Conservation (phyloP, 1,140 invertebrate species). For the Zophobas atratus region DNA sequence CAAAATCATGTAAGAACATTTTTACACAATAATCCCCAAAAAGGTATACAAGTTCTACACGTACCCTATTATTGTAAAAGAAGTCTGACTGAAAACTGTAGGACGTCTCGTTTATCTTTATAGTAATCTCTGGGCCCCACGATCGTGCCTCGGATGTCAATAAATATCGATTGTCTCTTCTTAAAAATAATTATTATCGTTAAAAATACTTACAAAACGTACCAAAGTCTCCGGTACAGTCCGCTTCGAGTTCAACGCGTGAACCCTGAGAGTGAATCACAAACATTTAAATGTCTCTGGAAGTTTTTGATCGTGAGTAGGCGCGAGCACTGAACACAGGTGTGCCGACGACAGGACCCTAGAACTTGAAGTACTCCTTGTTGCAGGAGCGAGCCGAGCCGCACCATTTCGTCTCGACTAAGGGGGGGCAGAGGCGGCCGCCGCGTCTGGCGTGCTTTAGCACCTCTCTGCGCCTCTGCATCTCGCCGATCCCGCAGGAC, state of each 20-base stretch:
- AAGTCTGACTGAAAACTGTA: conserved; percentile 39
- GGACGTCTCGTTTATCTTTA: conserved; percentile 22
- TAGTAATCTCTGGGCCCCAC: conserved; percentile 9
- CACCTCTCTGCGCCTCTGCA: conserved; percentile 82
- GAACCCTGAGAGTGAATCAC: conserved; percentile 50
- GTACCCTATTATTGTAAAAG: conserved; percentile 36
- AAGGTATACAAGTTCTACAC: conserved; percentile 23
- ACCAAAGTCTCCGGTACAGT: conserved; percentile 28
- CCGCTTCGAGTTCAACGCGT: conserved; percentile 46
- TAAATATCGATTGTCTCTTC: conserved; percentile 55
- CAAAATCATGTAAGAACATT: conserved; percentile 50
- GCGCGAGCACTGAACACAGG: conserved; percentile 43
- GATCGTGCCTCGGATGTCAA: conserved; percentile 33
- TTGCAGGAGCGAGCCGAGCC: conserved; percentile 81
- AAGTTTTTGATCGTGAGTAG: conserved; percentile 16
- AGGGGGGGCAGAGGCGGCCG: conserved; percentile 84
- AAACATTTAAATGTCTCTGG: conserved; percentile 38
- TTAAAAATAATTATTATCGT: conserved; percentile 57
- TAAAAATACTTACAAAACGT: conserved; percentile 56
- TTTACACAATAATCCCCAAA: conserved; percentile 34
- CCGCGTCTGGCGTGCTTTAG: conserved; percentile 82
- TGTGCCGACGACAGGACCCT: conserved; percentile 24
- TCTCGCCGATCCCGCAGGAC: conserved; percentile 90
- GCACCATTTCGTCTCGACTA: conserved; percentile 90
- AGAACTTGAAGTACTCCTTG: conserved; percentile 71